Evolutionary conservation across 2,113 vertebrate species (phyloP), one percentile per base, ranked within the genome.

Genomic region (Tamias sibiricus): DNA sequence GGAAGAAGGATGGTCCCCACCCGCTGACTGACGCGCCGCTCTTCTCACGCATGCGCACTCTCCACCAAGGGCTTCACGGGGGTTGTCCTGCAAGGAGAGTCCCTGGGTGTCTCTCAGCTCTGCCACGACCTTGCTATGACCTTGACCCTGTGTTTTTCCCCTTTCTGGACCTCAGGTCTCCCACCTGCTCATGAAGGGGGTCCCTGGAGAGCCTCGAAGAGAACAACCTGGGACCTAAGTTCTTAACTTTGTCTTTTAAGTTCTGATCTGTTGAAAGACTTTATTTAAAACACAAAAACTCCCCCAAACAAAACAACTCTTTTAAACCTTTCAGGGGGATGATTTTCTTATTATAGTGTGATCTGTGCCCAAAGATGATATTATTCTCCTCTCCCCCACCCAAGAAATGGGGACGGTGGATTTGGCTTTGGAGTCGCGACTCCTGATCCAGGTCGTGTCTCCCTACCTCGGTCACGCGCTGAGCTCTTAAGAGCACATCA

Each of bases 241-340:
- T 80, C 74, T 91, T 75, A 32, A 35, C 37, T 95, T 92, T 81
- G 81, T 44, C 52, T 49, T 95, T 81, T 22, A 80, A 71, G 14
- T 42, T 95, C 20, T 83, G 75, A 90, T 62, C 47, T 86, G 14
- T 71, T 74, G n/a, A 82, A 93, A 40, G 14, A 69, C 28, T 77
- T 94, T 49, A 42, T 44, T 44, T 44, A 93, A 44, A 52, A 81
- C 54, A 37, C n/a, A 66, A 54, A 88, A 83, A 68, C 6, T 47
- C 20, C 26, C 26, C 30, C 19, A 35, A 76, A 52, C 35, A 47
- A 71, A 69, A 87, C 54, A 59, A 26, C 44, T 83, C 42, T 92
- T n/a, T 82, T 35, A 47, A 75, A 8, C 0, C 20, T 52, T 87
- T 72, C 35, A 47, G 7, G 28, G 32, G 17, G 17, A 24, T 11